These are phyloP conservation scores for Agapornis roseicollis DNA, from an alignment of 2,113 vertebrate genomes.

Conservation along the genomic window DNA sequence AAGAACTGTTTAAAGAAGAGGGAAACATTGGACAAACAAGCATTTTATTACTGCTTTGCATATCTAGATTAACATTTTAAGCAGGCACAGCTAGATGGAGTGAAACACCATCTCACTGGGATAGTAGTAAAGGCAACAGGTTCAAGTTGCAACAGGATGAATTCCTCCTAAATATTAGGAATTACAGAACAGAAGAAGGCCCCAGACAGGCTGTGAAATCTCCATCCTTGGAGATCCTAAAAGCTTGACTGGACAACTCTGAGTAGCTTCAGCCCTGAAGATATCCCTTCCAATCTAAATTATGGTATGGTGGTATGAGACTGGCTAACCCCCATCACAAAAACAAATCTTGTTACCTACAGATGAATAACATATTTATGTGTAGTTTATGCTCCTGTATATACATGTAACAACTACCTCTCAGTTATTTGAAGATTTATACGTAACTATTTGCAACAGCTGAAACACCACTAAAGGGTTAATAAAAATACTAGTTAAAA, in stretches of 20 bases:
- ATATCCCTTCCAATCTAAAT: background rate
- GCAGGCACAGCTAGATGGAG: background rate
- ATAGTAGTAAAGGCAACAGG: fast-evolving
- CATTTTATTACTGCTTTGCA: background rate
- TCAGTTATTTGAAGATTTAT: background rate
- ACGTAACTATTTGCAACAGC: background rate
- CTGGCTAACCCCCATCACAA: background rate
- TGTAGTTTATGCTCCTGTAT: fast-evolving
- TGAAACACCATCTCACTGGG: background rate
- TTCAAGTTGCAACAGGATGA: background rate
- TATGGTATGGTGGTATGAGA: fast-evolving
- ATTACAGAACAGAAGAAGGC: background rate
- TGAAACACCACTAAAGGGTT: background rate
- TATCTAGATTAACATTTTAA: background rate
- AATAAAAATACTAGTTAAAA: background rate
- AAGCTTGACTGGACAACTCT: too few relatives aligned
- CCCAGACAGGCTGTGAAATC: background rate
- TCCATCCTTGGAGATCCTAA: background rate
- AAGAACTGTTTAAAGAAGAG: background rate
- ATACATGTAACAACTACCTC: background rate
- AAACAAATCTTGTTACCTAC: background rate
- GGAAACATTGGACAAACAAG: background rate
- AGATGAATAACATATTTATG: fast-evolving
- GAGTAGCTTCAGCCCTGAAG: background rate
- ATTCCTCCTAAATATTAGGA: background rate